These are phyloP conservation scores for Plecotus auritus DNA, from an alignment of 2,113 vertebrate species.

Conservation along the genomic window DNA sequence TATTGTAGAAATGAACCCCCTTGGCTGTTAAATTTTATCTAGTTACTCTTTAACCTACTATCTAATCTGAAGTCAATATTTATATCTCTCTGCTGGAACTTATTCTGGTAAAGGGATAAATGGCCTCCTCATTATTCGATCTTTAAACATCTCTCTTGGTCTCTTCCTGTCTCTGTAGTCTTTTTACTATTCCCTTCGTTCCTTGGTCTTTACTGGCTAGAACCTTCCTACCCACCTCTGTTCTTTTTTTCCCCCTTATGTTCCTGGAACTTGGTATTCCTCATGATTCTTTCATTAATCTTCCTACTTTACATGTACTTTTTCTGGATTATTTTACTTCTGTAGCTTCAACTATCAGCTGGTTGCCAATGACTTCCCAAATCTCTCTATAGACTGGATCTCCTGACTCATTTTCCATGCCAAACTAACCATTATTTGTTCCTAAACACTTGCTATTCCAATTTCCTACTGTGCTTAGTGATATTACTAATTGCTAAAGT, in stretches of 20 bases:
- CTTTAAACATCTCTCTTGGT: background rate
- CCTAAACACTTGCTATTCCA: background rate
- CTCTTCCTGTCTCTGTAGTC: background rate
- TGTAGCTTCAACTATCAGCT: background rate
- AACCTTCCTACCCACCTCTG: background rate
- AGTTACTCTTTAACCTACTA: background rate
- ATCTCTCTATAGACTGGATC: background rate
- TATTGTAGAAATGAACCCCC: background rate
- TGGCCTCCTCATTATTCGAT: background rate
- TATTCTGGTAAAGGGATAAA: background rate
- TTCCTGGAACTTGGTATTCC: background rate
- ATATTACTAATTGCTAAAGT: background rate
- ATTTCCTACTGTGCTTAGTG: background rate
- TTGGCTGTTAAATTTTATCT: background rate
- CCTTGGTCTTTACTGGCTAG: background rate
- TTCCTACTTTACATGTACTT: background rate
- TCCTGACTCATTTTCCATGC: constrained; percentile 1
- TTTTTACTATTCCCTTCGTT: background rate
- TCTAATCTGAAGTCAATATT: background rate
- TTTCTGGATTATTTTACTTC: background rate
- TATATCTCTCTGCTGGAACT: background rate
- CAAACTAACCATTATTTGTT: background rate
- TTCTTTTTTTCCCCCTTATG: background rate
- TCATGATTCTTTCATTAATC: background rate
- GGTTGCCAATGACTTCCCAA: background rate